phyloP scores from a whole-genome alignment of 2,888 invertebrate genomes.

The Opisthograptis luteolata region DNA sequence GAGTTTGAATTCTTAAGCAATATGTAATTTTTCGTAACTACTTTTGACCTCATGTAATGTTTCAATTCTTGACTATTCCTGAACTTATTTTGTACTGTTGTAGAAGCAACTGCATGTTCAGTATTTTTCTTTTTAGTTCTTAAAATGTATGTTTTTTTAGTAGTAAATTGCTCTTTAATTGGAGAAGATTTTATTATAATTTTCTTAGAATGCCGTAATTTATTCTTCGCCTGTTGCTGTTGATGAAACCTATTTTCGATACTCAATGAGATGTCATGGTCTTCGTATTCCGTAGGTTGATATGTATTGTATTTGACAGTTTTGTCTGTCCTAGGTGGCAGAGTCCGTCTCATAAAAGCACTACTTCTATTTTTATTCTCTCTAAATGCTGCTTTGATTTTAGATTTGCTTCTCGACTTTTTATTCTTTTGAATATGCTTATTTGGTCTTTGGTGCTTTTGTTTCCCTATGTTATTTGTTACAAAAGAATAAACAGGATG shows the following conservation, averaged over 20 bases:
- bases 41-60: conserved; percentile 16
- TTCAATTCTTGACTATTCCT: conserved; percentile 3
- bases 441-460: no score
- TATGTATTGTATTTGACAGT: conserved; percentile 60
- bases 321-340: conserved; percentile 15
- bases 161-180: not conserved
- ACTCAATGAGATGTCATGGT: conserved; percentile 38
- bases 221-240: not conserved
- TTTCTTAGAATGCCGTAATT: not conserved
- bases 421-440: no score
- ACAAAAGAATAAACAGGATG: no score
- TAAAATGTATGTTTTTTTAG: not conserved
- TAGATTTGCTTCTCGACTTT: not conserved
- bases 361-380: not conserved
- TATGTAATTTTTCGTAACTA: conserved; percentile 32
- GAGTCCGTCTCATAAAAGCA: not conserved
- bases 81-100: not conserved
- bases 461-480: no score
- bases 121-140: not conserved
- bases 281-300: conserved; percentile 50
- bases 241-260: conserved; percentile 1
- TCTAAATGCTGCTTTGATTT: not conserved
- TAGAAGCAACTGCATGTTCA: conserved; percentile 1
- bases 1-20: conserved; percentile 18
- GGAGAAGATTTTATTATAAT: not conserved